Base-by-base conservation (phyloP, 2,797 vertebrate species). In the Sandelia bainsii region DNA sequence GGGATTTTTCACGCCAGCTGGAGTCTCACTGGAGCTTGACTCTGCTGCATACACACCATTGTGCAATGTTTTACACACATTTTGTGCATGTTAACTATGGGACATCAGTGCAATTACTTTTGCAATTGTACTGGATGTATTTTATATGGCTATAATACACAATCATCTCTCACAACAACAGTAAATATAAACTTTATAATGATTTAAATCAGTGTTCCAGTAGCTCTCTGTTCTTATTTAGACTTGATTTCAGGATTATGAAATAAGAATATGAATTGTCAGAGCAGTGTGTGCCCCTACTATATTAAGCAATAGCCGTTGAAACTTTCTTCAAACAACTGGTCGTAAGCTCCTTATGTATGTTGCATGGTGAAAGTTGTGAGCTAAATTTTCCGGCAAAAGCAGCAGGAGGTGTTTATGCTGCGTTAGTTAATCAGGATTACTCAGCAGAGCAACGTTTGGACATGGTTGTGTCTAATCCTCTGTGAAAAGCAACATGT, bases 391-490 rank as follows among this genome's bases (percentile, higher is more conserved):
- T 80, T 62, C 70, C 69, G 75, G 69, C 62, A 59, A 57, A 46
- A 81, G 64, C 86, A 82, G 84, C 60, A 59, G 84, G 83, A 87
- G 75, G 82, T 83, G 81, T 86, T 83, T 82, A 89, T 80, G 76
- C 85, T 72, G 85, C 7, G 62, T 84, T 85, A 68, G 71, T 62
- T 90, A 79, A 91, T 92, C 86, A 87, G 90, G 90, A 89, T 89
- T 89, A 90, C 79, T 84, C 77, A 70, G 80, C 66, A 85, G 77
- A 79, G 79, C 73, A 79, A 62, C 17, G n/a, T 78, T 84, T 69
- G 80, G 86, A 89, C 83, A 83, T 25, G 69, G 68, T 63, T 69
- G 69, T 60, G 79, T 83, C 77, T 86, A 92, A 89, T 90, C 81
- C 72, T 2, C 80, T 81, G 71, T 85, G 86, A 88, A 85, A 79